Evolutionary conservation across 1,140 invertebrate species (phyloP).

Genomic region (Vanessa atalanta): DNA sequence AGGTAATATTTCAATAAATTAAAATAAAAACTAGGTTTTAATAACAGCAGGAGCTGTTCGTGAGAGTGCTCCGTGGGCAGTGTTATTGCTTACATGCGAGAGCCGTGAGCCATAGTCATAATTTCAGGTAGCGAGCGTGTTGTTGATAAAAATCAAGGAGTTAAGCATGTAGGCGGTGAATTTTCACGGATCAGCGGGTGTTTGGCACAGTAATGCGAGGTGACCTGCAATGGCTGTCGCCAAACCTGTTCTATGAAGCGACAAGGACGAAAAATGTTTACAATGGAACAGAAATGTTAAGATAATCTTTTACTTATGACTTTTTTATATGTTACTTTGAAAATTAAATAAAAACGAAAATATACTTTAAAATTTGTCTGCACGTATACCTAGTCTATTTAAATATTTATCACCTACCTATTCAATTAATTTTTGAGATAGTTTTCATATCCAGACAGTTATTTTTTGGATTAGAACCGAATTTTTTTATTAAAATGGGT

Average conservation of each 20-base stretch:
- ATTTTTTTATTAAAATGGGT: no score
- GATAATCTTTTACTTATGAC: neutral
- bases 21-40: slow-evolving; percentile 1
- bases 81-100: slow-evolving; percentile 41
- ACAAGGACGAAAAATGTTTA: slow-evolving; percentile 2
- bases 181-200: slow-evolving; percentile 40
- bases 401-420: no score
- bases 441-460: no score
- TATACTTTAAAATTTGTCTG: no score
- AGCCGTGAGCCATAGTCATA: slow-evolving; percentile 39
- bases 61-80: slow-evolving; percentile 31
- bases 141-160: slow-evolving; percentile 58
- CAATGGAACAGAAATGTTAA: slow-evolving; percentile 1
- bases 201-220: slow-evolving; percentile 48
- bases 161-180: slow-evolving; percentile 51
- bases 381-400: no score
- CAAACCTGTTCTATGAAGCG: slow-evolving; percentile 53
- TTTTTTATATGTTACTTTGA: neutral
- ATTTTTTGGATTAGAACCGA: no score
- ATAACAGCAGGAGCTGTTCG: slow-evolving; percentile 27
- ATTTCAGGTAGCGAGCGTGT: slow-evolving; percentile 48
- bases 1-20: neutral
- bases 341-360: no score
- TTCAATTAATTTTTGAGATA: no score
- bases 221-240: slow-evolving; percentile 58